Percentiles rank a stretch among this genome's conserved stretches.
Conservation (phyloP, 2,888 invertebrate genomes). For the Eupithecia abbreviata region DNA sequence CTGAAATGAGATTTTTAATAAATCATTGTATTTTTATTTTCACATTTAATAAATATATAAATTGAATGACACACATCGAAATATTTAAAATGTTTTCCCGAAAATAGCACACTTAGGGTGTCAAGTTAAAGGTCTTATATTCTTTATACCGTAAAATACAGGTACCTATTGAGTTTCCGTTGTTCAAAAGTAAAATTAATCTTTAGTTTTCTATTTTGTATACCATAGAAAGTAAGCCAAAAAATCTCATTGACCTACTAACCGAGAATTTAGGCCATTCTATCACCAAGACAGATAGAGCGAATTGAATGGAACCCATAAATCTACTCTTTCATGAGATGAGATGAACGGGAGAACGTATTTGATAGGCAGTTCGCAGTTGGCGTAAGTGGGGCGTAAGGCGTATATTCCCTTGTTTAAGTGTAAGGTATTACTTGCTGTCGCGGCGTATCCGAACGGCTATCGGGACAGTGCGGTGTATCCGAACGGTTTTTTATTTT, state of each 20-base stretch:
- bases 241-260: conserved; percentile 2
- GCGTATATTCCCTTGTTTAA: not conserved
- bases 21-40: too few relatives aligned
- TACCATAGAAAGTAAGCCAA: not conserved
- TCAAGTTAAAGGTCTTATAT: too few relatives aligned
- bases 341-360: conserved; percentile 14
- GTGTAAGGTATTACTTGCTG: not conserved
- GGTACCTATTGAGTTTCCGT: not conserved
- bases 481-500: too few relatives aligned
- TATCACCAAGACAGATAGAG: not conserved
- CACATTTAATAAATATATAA: too few relatives aligned
- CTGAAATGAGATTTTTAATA: not conserved
- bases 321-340: conserved; percentile 31
- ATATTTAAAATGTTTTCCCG: not conserved
- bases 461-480: too few relatives aligned
- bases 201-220: not conserved
- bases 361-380: conserved; percentile 13
- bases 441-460: too few relatives aligned
- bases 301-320: conserved; percentile 11
- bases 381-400: not conserved
- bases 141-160: not conserved
- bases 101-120: too few relatives aligned
- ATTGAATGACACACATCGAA: not conserved
- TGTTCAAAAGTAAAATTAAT: not conserved
- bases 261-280: not conserved